Base-by-base conservation (phyloP, 2,113 vertebrate genomes). In the Paratilapia polleni region DNA sequence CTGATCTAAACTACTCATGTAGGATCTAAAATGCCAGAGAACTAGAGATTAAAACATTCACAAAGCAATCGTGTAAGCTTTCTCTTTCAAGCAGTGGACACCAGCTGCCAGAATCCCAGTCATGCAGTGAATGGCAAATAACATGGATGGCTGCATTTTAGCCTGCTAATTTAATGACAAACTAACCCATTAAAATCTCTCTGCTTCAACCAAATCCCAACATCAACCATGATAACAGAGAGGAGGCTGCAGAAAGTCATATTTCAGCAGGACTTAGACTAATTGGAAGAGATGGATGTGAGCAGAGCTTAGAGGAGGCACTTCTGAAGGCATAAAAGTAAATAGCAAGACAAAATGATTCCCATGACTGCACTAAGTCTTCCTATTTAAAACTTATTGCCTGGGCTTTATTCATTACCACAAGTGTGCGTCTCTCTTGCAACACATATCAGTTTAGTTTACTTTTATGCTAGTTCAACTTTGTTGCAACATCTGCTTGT, bases 291-390 rank as follows among this genome's bases (percentile, higher is more conserved):
- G 89, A 92, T 89, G 82, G 86, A 93, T 90, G 77, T 58, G 34
- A 91, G 87, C 61, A 1, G 64, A 81, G 84, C 80, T 89, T 78
- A 90, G 82, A 90, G 49, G 83, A 89, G 82, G 31, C 43, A 41
- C 74, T 54, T 83, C 63, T 87, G 41, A 82, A 87, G 81, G 75
- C 86, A 85, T 41, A 58, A 58, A 88, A 92, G 82, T 82, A 92
- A 92, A 92, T 82, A 91, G 70, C 28, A 84, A 87, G 85, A 87
- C 90, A 89, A 88, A 89, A 90, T 70, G 85, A 93, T 81, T 90
- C 91, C 91, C 92, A 86, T 92, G 89, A 91, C 88, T 91, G 91
- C 88, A 64, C 85, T 91, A 89, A 91, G 88, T 91, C 89, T 87
- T 86, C 78, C 52, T 73, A 47, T 87, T 92, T 90, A 87, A 82